Evolutionary conservation across 1,140 invertebrate species (phyloP), one percentile per base, ranked within the genome.

Genomic region (Caenorhabditis brenneri): DNA sequence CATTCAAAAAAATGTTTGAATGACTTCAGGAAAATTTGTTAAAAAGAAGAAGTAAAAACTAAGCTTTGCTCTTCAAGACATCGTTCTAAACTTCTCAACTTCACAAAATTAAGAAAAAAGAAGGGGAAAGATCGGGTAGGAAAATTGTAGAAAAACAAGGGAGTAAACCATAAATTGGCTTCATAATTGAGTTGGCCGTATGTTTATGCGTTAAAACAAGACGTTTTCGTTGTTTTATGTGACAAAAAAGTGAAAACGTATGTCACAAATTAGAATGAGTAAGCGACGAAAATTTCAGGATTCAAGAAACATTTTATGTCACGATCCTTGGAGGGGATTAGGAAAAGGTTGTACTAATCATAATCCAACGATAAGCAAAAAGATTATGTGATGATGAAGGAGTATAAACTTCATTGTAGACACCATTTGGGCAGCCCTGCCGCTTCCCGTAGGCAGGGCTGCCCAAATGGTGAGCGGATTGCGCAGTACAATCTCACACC

Each of bases 111-210:
- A 55, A 55, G 53, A 27, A 55, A 27, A 9, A 29, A 27, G 15
- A 55, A 55, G 10, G 4, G 46, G 36, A 74, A 24, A 39, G 24
- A 42, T 6, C 5, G n/a, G 6, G 33, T 42, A 74, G n/a, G 15
- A 10, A n/a, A 46, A 24, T n/a, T 33, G 65, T 10, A 24, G 9
- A 27, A 46, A 12, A 74, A 39, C 6, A 74, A 10, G 36, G 22
- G 36, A 24, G 36, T 27, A 65, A 12, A 6, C 12, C 29, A 24
- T 39, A 42, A 74, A 74, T 74, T 74, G 65, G 65, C 65, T 74
- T 74, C 65, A 74, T 74, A 74, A 74, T 74, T 74, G 65, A 24
- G n/a, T 42, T 74, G 36, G 19, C 12, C 7, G 16, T 19, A 74
- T 42, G 9, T 74, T 19, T 65, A n/a, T n/a, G n/a, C n/a, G n/a